A percentile compares a stretch with the other conserved stretches of the same genome.
These are phyloP conservation scores for Pheucticus melanocephalus DNA, from an alignment of 2,113 vertebrate species.

Conservation along the genomic window DNA sequence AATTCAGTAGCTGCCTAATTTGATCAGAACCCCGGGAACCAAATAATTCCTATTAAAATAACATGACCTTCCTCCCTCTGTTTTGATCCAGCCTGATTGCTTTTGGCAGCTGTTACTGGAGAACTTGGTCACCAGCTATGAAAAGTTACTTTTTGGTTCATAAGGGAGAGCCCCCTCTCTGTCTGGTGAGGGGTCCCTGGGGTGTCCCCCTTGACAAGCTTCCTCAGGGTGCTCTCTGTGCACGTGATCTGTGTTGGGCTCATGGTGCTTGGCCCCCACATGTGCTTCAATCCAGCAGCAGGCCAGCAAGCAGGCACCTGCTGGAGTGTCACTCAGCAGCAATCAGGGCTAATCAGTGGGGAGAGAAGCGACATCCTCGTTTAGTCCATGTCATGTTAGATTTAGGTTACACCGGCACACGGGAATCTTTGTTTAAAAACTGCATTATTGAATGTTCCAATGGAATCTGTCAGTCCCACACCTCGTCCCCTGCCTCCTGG, in stretches of 20 bases:
- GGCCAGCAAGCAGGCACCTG: not conserved
- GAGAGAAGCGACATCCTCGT: slow-evolving; percentile 32
- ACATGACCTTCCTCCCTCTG: slow-evolving; percentile 10
- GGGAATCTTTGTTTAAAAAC: slow-evolving; percentile 1
- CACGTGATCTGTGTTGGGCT: accelerated
- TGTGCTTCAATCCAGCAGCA: not conserved
- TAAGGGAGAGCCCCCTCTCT: not conserved
- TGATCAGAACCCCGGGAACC: slow-evolving; percentile 46
- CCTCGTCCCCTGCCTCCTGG: accelerated
- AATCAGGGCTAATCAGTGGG: slow-evolving; percentile 2
- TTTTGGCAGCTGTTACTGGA: slow-evolving; percentile 22
- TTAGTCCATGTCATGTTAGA: slow-evolving; percentile 55
- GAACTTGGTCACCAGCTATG: not conserved
- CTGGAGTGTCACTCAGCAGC: slow-evolving; percentile 15
- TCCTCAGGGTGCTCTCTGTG: not conserved
- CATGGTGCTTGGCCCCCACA: accelerated
- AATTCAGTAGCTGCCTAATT: slow-evolving; percentile 62
- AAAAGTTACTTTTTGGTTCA: not conserved
- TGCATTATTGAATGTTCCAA: not conserved
- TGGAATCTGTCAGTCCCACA: accelerated
- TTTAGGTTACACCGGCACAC: not conserved
- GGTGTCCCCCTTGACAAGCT: not conserved
- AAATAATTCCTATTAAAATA: slow-evolving; percentile 57
- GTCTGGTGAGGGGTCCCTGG: not conserved
- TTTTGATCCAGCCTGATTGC: slow-evolving; percentile 25